These are phyloP conservation scores for Probosciger aterrimus DNA, from an alignment of 2,113 vertebrate species.

Conservation along the genomic window DNA sequence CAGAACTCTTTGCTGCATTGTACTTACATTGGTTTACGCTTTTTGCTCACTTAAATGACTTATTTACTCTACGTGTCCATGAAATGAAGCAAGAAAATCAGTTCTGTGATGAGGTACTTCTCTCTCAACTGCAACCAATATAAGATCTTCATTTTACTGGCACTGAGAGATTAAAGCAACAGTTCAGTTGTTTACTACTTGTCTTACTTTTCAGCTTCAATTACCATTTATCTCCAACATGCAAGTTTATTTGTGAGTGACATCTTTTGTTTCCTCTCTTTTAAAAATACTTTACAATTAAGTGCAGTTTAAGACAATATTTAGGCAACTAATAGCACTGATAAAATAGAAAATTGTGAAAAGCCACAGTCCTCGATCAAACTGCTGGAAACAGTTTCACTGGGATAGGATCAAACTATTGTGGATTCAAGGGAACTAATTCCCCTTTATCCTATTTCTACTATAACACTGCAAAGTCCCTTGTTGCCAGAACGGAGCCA, in stretches of 20 bases:
- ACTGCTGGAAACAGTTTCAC: not conserved
- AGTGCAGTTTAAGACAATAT: not conserved
- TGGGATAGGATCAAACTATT: not conserved
- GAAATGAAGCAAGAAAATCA: not conserved
- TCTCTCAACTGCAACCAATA: not conserved
- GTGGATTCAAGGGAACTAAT: not conserved
- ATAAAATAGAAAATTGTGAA: not conserved
- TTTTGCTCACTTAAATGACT: not conserved
- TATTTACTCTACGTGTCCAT: not conserved
- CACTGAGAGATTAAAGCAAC: not conserved
- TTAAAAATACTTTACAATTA: not conserved
- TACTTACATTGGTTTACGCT: not conserved
- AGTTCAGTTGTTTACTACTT: not conserved
- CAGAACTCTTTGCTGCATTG: not conserved
- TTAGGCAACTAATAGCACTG: not conserved
- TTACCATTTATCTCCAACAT: not conserved
- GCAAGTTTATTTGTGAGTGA: not conserved
- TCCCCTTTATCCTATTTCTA: not conserved
- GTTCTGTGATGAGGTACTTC: not conserved
- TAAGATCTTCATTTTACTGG: not conserved
- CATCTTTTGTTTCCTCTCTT: not conserved
- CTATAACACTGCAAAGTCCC: not conserved
- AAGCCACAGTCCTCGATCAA: not conserved
- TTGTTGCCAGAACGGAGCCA: not conserved
- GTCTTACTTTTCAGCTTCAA: not conserved